phyloP scores from a whole-genome alignment of 2,113 vertebrate species.

The Barbus barbus region DNA sequence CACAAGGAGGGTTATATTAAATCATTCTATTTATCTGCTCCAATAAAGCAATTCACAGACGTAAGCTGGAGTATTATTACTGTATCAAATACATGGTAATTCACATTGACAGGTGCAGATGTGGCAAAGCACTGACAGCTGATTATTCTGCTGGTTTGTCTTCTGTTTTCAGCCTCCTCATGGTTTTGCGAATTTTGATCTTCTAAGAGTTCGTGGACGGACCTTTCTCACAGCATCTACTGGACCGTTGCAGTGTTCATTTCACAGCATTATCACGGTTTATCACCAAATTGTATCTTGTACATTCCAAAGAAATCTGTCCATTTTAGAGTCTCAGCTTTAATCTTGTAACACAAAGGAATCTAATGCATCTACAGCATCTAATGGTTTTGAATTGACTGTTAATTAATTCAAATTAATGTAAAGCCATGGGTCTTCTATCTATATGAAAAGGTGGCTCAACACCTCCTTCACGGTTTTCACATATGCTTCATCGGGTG shows the following conservation, averaged over 20 bases:
- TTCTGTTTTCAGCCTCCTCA: slow-evolving; percentile 81
- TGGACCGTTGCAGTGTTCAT: not conserved
- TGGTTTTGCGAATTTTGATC: slow-evolving; percentile 86
- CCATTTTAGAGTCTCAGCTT: not conserved
- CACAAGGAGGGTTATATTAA: not conserved
- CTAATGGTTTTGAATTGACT: too few species aligned
- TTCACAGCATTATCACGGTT: not conserved
- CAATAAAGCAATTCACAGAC: too few species aligned
- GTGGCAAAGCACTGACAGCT: not conserved
- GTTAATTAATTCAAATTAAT: not conserved
- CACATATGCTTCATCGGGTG: slow-evolving; percentile 66
- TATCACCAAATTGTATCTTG: not conserved
- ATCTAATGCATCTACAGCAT: too few species aligned
- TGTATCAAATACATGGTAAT: not conserved
- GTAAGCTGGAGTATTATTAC: not conserved
- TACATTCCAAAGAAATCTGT: slow-evolving; percentile 52
- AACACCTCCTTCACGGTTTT: slow-evolving; percentile 68
- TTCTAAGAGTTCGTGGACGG: slow-evolving; percentile 41
- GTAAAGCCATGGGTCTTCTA: not conserved
- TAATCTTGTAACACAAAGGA: too few species aligned
- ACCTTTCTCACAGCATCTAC: too few species aligned
- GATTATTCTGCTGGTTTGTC: not conserved
- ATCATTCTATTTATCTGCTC: not conserved
- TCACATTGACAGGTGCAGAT: too few species aligned
- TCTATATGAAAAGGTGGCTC: slow-evolving; percentile 35